Base-by-base conservation (phyloP, 1,140 invertebrate genomes). In the Antheraea mylitta region DNA sequence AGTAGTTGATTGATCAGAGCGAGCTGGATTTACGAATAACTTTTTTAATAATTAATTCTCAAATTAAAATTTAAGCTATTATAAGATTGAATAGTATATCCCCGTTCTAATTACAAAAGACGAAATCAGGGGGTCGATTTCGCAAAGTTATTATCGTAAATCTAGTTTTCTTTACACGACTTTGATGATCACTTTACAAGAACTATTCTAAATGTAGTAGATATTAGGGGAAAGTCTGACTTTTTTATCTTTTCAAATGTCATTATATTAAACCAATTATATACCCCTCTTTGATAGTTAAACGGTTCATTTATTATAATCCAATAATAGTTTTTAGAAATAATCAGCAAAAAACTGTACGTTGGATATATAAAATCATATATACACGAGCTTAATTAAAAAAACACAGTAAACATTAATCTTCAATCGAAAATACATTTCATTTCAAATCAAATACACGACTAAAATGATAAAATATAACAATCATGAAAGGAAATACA, bases 1-100 rank as follows among this genome's bases (percentile, higher is more conserved):
- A 58, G 78, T 77, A 79, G 76, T 70, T 67, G 68, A 68, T 53
- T 53, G 68, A 68, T 10, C 16, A 13, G 16, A 53, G 45, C 11
- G 10, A 53, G 45, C 45, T 53, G 45, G 45, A 53, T 53, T 53
- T 53, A 53, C 45, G 13, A 42, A 8, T 42, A 42, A 42, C 22
- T 1, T 30, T 42, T 11, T 53, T 16, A 1, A 11, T 10, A 53
- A 16, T 16, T 53, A 53, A 53, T 53, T 53, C 16, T 53, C 11
- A 53, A 16, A 53, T 53, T 16, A 16, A 53, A 13, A 53, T 16
- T 53, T 53, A 53, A 53, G 11, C 11, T 16, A 6, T 53, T 53
- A 13, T 16, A 53, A 53, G 2, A 16, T 53, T 11, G 3, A 2
- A 42, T 42, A 42, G 3, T 42, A 11, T 42, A 42, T 11, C 11